phyloP scores from a whole-genome alignment of 2,797 vertebrate genomes.

The Setipinna tenuifilis region DNA sequence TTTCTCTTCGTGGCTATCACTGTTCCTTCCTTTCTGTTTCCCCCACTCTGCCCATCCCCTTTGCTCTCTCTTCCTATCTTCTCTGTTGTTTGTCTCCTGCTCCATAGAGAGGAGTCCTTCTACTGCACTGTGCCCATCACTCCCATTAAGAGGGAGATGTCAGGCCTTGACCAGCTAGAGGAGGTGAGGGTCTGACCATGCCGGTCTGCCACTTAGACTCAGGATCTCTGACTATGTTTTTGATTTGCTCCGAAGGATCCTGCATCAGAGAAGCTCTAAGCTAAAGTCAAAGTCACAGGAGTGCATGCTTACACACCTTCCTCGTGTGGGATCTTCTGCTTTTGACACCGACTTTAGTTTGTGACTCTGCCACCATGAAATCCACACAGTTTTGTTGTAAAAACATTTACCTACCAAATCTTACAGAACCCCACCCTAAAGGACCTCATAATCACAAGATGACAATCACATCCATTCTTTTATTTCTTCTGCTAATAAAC shows the following conservation, averaged over 20 bases:
- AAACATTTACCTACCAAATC: neutral
- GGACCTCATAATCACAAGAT: neutral
- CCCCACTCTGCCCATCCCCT: constrained; percentile 19
- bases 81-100: constrained; percentile 60
- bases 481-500: neutral
- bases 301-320: neutral
- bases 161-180: constrained; percentile 85
- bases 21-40: constrained; percentile 1
- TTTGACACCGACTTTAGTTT: neutral
- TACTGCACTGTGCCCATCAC: constrained; percentile 92
- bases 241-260: neutral
- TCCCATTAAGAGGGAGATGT: constrained; percentile 89
- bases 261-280: neutral
- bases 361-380: neutral
- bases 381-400: neutral
- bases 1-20: neutral
- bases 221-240: neutral
- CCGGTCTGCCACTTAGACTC: neutral
- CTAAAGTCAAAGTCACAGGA: neutral
- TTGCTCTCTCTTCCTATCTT: constrained; percentile 40
- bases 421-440: neutral
- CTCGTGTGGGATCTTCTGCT: neutral
- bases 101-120: constrained; percentile 88
- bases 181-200: constrained; percentile 76
- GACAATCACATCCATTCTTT: neutral